Conservation (phyloP, 2,797 vertebrate genomes). For the Siniperca undulata region DNA sequence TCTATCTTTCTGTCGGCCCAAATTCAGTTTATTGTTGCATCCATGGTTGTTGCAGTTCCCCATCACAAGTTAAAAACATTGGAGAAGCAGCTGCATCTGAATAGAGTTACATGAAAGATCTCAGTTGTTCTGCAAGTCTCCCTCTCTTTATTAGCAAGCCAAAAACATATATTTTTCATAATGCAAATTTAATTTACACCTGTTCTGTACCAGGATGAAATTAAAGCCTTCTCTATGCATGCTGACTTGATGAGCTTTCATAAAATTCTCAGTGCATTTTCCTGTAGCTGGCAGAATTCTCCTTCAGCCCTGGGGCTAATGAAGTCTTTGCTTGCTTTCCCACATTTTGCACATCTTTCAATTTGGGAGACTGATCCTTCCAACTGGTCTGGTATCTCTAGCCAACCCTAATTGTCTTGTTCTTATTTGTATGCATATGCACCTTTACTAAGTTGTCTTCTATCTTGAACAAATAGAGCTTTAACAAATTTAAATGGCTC, state of each 20-base stretch:
- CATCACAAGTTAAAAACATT: conserved; percentile 9
- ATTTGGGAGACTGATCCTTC: conserved; percentile 49
- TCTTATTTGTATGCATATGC: conserved; percentile 33
- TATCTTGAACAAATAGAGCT: background rate
- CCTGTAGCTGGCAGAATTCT: conserved; percentile 30
- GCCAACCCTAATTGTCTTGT: conserved; percentile 34
- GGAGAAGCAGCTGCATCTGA: conserved; percentile 14
- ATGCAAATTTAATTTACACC: conserved; percentile 23
- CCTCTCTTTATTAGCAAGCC: conserved; percentile 8
- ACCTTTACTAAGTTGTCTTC: conserved; percentile 17
- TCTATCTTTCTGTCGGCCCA: conserved; percentile 32
- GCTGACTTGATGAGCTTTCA: conserved; percentile 32
- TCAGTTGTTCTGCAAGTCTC: conserved; percentile 3
- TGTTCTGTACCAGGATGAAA: conserved; percentile 32
- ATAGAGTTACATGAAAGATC: conserved; percentile 2
- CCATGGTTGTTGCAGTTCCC: background rate
- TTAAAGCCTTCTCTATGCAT: conserved; percentile 24
- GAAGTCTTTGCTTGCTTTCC: conserved; percentile 45
- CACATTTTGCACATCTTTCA: conserved; percentile 58
- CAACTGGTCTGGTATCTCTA: conserved; percentile 29
- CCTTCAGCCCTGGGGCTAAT: conserved; percentile 53
- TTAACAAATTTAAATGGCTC: conserved; percentile 7
- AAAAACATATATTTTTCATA: conserved; percentile 10
- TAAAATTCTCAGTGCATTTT: conserved; percentile 28
- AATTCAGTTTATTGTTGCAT: conserved; percentile 22